A percentile compares a stretch with the other conserved stretches of the same genome.
Evolutionary conservation across 2,113 vertebrate species (phyloP).

Genomic region (Myotis yumanensis): DNA sequence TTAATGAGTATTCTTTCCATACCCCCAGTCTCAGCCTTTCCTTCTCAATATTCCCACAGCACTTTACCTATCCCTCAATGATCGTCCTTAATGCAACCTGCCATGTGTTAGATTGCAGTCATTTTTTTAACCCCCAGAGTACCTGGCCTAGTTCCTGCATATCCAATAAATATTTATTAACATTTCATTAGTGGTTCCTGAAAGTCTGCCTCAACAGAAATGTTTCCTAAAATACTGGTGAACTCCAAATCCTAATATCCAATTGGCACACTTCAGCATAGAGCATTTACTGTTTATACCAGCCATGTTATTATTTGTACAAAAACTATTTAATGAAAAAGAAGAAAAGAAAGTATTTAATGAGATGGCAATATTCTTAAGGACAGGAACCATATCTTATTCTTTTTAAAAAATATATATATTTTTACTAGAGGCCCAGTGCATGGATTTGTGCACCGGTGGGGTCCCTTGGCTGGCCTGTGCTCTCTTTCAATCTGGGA

Average conservation of each 20-base stretch:
- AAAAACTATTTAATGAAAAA: not conserved
- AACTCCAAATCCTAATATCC: not conserved
- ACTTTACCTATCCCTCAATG: not conserved
- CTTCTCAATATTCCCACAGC: not conserved
- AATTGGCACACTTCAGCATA: not conserved
- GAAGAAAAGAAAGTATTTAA: too few species aligned
- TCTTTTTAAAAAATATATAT: too few species aligned
- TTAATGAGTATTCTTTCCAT: not conserved
- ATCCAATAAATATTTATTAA: conserved; percentile 10
- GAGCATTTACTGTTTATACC: not conserved
- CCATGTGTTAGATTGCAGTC: not conserved
- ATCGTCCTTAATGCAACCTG: not conserved
- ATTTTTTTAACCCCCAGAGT: not conserved
- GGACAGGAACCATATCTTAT: not conserved
- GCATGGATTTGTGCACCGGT: too few species aligned
- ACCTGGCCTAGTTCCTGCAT: not conserved
- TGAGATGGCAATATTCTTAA: not conserved
- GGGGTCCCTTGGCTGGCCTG: too few species aligned
- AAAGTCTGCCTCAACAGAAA: conserved; percentile 21
- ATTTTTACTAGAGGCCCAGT: too few species aligned
- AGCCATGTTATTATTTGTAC: not conserved
- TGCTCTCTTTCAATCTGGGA: too few species aligned
- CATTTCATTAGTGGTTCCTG: not conserved
- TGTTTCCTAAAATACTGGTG: conserved; percentile 2
- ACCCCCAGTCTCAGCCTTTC: not conserved